Percentiles rank a stretch among this genome's conserved stretches.
phyloP scores from a whole-genome alignment of 2,888 invertebrate species.

The Latrodectus elegans region DNA sequence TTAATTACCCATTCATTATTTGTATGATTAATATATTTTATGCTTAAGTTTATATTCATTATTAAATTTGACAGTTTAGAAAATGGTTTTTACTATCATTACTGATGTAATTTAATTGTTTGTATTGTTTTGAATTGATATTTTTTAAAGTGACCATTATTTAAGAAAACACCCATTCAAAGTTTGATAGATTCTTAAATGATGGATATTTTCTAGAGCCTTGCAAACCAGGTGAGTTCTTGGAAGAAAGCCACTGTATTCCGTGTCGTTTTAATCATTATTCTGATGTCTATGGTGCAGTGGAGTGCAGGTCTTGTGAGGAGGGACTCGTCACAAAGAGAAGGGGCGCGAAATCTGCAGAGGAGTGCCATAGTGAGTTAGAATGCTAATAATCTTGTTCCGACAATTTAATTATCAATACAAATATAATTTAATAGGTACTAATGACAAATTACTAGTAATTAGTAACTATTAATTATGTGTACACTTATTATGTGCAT shows the following conservation, averaged over 20 bases:
- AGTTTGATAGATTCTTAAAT: too few relatives aligned
- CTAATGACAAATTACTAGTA: neutral
- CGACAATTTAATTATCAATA: neutral
- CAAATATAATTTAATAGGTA: neutral
- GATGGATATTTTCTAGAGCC: conserved; percentile 11
- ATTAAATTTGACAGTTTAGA: too few relatives aligned
- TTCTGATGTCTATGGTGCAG: neutral
- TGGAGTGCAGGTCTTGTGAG: conserved; percentile 16
- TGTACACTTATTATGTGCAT: too few relatives aligned
- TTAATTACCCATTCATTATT: too few relatives aligned
- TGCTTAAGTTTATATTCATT: too few relatives aligned
- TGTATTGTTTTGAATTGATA: too few relatives aligned
- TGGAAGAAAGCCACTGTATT: conserved; percentile 36
- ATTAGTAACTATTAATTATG: too few relatives aligned
- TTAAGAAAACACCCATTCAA: too few relatives aligned
- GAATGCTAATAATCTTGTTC: neutral
- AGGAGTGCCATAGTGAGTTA: conserved; percentile 30
- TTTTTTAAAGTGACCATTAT: too few relatives aligned
- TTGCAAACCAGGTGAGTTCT: conserved; percentile 27
- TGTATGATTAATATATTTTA: too few relatives aligned
- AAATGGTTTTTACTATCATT: too few relatives aligned
- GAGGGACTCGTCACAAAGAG: neutral
- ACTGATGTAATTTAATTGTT: too few relatives aligned
- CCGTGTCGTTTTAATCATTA: conserved; percentile 45
- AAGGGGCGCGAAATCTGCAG: conserved; percentile 14